Base-by-base conservation (phyloP, 1,140 invertebrate genomes). In the Ceratina australensis region DNA sequence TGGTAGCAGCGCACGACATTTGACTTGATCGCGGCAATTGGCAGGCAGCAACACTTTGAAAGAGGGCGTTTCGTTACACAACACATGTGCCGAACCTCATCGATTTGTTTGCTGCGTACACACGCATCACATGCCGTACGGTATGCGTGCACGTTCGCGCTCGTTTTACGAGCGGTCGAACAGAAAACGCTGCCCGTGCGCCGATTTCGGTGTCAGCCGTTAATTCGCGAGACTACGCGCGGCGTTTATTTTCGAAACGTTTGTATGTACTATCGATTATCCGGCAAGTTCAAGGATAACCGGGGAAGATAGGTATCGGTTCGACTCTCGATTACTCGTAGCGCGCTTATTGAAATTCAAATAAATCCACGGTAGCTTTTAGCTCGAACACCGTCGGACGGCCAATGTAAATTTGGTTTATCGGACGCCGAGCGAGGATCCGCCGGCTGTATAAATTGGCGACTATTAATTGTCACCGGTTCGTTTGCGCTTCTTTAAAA, bases 81-180 rank as follows among this genome's bases (percentile, higher is more conserved):
- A 75, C 72, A 59, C 61, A 52, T 28, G 20, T 42, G 18, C 47
- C n/a, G 59, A 63, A 69, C 57, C 20, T 63, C 74, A 77, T 77
- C 74, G 74, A 77, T 77, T 71, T 71, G 74, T 77, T 77, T 77
- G 74, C 74, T 24, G 15, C 26, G 33, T 69, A 33, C n/a, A 75
- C 20, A 52, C 56, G 33, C 33, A 42, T 42, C 33, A 42, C 33
- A 42, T 42, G 33, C n/a, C n/a, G n/a, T 42, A 61, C 47, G 52
- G 52, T 12, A 54, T 20, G 20, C 42, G 3, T 12, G 26, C 10
- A 15, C 42, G n/a, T 49, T 59, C 20, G 15, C 60, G 56, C n/a
- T n/a, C n/a, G n/a, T n/a, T 76, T 76, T 69, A 69, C 64, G 47
- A 5, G 22, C 54, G 26, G 28, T 10, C 5, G 47, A n/a, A 26